phyloP scores from a whole-genome alignment of 2,113 vertebrate genomes.

The Oncorhynchus clarkii region DNA sequence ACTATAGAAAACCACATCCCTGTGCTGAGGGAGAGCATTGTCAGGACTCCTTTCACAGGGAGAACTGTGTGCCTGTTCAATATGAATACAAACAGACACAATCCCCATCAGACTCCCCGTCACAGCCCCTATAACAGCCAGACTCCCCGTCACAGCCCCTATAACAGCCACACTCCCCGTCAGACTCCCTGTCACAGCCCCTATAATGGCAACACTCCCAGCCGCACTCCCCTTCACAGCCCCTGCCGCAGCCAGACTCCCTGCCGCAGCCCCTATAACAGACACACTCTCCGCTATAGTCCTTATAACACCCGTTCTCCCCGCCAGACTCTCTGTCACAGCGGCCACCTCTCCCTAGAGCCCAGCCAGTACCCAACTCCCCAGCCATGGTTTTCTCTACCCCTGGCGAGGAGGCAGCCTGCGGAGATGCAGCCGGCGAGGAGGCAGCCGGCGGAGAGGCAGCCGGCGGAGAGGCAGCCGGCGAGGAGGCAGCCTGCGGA shows the following conservation, averaged over 20 bases:
- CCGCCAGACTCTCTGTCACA: not conserved
- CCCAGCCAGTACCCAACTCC: not conserved
- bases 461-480: slow-evolving; percentile 23
- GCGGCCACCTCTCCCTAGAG: not conserved
- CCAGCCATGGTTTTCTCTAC: slow-evolving; percentile 26
- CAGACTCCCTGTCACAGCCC: not conserved
- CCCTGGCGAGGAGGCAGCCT: slow-evolving; percentile 47
- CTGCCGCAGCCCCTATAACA: too few species aligned
- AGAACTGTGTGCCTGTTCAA: slow-evolving; percentile 31
- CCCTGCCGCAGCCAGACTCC: not conserved
- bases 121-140: not conserved
- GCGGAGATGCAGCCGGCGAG: slow-evolving; percentile 33
- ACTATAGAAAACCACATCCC: slow-evolving; percentile 41
- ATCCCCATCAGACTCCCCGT: not conserved
- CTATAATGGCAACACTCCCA: too few species aligned
- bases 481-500: slow-evolving; percentile 45
- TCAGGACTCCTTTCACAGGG: slow-evolving; percentile 47
- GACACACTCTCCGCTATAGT: too few species aligned
- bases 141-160: not conserved
- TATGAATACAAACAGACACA: slow-evolving; percentile 23
- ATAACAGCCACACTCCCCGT: not conserved
- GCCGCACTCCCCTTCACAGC: not conserved
- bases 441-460: slow-evolving; percentile 47
- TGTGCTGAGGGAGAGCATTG: slow-evolving; percentile 42
- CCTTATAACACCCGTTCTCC: too few species aligned